Conservation (phyloP, 2,113 vertebrate genomes). For the Crotophaga sulcirostris region DNA sequence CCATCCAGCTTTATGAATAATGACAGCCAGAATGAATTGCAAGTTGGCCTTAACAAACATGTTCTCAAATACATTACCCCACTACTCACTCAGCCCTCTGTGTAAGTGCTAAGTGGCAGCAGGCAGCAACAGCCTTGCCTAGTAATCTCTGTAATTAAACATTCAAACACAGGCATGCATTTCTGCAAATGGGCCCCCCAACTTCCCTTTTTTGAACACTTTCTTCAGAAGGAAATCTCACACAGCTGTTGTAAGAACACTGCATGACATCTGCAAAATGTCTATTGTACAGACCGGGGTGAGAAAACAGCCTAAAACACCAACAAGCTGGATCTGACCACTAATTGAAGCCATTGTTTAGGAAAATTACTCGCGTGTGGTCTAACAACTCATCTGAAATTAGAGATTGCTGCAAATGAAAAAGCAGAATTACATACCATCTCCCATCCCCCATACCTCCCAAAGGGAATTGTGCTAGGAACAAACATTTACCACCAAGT, state of each 20-base stretch:
- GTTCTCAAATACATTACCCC: slow-evolving; percentile 51
- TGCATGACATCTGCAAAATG: slow-evolving; percentile 67
- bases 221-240: slow-evolving; percentile 71
- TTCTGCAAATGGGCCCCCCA: slow-evolving; percentile 59
- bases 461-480: slow-evolving; percentile 22
- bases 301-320: slow-evolving; percentile 62
- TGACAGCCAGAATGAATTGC: slow-evolving; percentile 51
- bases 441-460: slow-evolving; percentile 22
- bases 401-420: slow-evolving; percentile 68
- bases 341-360: slow-evolving; percentile 74
- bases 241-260: slow-evolving; percentile 65
- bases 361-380: slow-evolving; percentile 69
- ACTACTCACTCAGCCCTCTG: slow-evolving; percentile 35
- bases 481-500: slow-evolving; percentile 42
- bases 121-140: slow-evolving; percentile 53
- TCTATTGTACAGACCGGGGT: slow-evolving; percentile 65
- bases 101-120: slow-evolving; percentile 60
- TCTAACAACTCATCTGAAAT: slow-evolving; percentile 70
- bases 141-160: slow-evolving; percentile 65
- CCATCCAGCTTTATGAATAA: slow-evolving; percentile 35
- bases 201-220: slow-evolving; percentile 61
- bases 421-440: slow-evolving; percentile 40
- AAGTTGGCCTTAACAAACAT: slow-evolving; percentile 61
- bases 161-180: slow-evolving; percentile 57
- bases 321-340: slow-evolving; percentile 69